Percentiles rank a stretch among this genome's conserved stretches.
Conservation (phyloP, 2,888 invertebrate species). For the Fissipunctia ypsillon region DNA sequence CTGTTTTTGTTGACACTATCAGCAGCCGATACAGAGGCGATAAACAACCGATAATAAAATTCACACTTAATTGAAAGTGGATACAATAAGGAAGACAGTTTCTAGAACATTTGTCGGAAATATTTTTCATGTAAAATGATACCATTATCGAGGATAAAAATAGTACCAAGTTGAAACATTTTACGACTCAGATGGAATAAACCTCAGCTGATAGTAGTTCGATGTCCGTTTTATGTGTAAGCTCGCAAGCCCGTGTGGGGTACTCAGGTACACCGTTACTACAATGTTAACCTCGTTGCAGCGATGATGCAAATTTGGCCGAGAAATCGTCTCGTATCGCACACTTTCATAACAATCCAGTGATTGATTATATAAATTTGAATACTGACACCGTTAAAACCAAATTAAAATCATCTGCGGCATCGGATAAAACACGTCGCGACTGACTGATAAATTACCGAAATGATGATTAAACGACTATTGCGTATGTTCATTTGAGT, state of each 20-base stretch:
- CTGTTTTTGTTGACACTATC: conserved; percentile 48
- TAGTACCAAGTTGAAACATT: conserved; percentile 58
- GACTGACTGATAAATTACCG: conserved; percentile 86
- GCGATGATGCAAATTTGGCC: conserved; percentile 87
- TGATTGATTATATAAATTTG: conserved; percentile 90
- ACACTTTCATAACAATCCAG: conserved; percentile 89
- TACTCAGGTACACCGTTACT: conserved; percentile 49
- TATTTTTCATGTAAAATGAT: conserved; percentile 59
- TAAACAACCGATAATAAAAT: conserved; percentile 61
- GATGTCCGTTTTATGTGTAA: conserved; percentile 63
- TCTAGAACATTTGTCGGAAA: conserved; percentile 65
- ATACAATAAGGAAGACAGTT: conserved; percentile 63
- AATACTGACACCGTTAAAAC: conserved; percentile 88
- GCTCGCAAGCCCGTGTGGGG: conserved; percentile 40
- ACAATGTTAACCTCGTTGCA: conserved; percentile 79
- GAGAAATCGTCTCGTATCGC: conserved; percentile 87
- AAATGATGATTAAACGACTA: conserved; percentile 85
- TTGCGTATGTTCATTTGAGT: conserved; percentile 74
- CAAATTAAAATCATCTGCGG: conserved; percentile 89
- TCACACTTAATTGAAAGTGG: conserved; percentile 54
- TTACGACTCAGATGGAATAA: conserved; percentile 55
- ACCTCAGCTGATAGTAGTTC: conserved; percentile 60
- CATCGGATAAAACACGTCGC: conserved; percentile 86
- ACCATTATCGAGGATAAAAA: conserved; percentile 63
- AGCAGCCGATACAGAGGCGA: conserved; percentile 29